Evolutionary conservation across 2,888 invertebrate genomes (phyloP), one percentile per base, ranked within the genome.

Genomic region (Antheraea assamensis): DNA sequence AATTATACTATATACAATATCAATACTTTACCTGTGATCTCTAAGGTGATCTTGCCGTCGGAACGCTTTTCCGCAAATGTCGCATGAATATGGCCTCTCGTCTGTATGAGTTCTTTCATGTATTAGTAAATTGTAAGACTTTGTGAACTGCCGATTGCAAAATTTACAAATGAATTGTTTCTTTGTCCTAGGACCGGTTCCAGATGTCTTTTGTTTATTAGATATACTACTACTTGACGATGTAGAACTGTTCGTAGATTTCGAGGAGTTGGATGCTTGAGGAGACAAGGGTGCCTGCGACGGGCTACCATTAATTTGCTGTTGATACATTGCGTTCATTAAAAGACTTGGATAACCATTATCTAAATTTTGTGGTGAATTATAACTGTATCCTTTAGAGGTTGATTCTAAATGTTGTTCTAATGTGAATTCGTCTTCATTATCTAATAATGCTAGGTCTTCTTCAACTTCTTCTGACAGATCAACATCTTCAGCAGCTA

Each of bases 141-240:
- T 99, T 78, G 99, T 99, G 92, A 99, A 99, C 89, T 99, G 98
- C 72, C 99, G 96, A 90, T 98, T 98, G 92, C 99, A 99, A 94
- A 98, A 99, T 93, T 98, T 98, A 95, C 99, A 99, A 86, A 99
- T 99, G 92, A 99, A 99, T 91, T 99, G 99, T 91, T 99, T 99
- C 94, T 99, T 99, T 55, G 98, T 98, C 78, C 99, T 95, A 49
- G 98, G 97, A 4, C 97, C 98, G 78, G 96, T 90, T 75, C 90
- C 86, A 72, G 90, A 81, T 7, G 93, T 90, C 82, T 95, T 95
- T 78, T 92, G 93, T 85, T 95, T 94, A 83, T 87, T 92, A 47
- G 94, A 90, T 80, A 94, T 90, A 80, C 92, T 91, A 82, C 94
- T 92, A 42, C 92, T 93, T 31, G 94, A 92, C 10, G 94, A 90